phyloP scores from a whole-genome alignment of 2,888 invertebrate species.

The Cyrtodaria siliqua region DNA sequence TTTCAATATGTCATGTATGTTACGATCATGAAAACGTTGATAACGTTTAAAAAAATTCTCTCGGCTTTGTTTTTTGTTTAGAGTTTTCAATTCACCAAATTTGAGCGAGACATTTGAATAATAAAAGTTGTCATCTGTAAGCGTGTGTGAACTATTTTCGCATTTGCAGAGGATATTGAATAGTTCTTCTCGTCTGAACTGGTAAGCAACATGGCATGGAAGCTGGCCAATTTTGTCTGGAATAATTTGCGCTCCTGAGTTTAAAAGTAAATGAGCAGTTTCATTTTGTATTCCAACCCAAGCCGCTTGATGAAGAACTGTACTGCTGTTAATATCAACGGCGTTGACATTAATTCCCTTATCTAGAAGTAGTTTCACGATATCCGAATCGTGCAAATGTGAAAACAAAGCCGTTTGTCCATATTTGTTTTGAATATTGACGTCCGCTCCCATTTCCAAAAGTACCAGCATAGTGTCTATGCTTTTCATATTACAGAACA shows the following conservation, averaged over 20 bases:
- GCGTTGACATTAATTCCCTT: slow-evolving; percentile 2
- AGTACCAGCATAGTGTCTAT: not conserved
- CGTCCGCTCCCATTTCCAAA: not conserved
- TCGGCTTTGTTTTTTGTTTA: too few species aligned
- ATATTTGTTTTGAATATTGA: not conserved
- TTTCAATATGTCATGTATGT: not conserved
- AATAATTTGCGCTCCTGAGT: not conserved
- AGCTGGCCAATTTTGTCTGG: slow-evolving; percentile 8
- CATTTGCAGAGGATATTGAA: not conserved
- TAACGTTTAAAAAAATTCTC: too few species aligned
- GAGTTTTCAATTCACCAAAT: too few species aligned
- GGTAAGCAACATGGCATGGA: slow-evolving; percentile 7
- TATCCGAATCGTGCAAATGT: not conserved
- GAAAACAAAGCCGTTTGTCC: slow-evolving; percentile 6
- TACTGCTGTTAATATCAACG: not conserved
- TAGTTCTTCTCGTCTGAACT: not conserved
- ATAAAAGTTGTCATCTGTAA: too few species aligned
- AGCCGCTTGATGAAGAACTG: slow-evolving; percentile 3
- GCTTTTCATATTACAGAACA: not conserved
- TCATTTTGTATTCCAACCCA: not conserved
- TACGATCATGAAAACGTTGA: too few species aligned
- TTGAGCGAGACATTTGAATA: too few species aligned
- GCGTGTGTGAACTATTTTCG: not conserved
- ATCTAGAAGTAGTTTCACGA: not conserved
- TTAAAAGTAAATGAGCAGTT: not conserved